These are phyloP conservation scores for Girardinus metallicus DNA, from an alignment of 2,797 vertebrate species.

Conservation along the genomic window DNA sequence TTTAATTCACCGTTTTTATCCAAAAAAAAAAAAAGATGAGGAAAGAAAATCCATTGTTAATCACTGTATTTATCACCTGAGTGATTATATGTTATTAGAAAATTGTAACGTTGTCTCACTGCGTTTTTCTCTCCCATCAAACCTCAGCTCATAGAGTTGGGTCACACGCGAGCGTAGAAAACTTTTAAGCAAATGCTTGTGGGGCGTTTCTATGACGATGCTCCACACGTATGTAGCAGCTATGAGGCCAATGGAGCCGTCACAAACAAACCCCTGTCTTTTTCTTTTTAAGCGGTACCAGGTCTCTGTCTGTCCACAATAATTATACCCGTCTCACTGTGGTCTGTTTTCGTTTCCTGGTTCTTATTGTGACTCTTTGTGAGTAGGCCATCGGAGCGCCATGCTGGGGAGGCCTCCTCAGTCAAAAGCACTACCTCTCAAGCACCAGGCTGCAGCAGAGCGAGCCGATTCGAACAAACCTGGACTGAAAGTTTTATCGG, in stretches of 20 bases:
- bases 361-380: slow-evolving; percentile 76
- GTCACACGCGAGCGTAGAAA: slow-evolving; percentile 39
- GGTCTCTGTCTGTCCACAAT: slow-evolving; percentile 58
- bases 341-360: slow-evolving; percentile 60
- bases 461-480: slow-evolving; percentile 30
- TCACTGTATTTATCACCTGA: slow-evolving; percentile 14
- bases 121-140: slow-evolving; percentile 22
- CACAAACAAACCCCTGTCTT: slow-evolving; percentile 17
- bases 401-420: slow-evolving; percentile 77
- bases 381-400: slow-evolving; percentile 73
- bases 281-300: slow-evolving; percentile 46
- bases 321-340: slow-evolving; percentile 66
- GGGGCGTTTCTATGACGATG: slow-evolving; percentile 33
- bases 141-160: slow-evolving; percentile 50
- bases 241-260: slow-evolving; percentile 8
- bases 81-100: slow-evolving; percentile 23
- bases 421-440: slow-evolving; percentile 76
- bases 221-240: slow-evolving; percentile 79
- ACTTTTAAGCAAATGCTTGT: slow-evolving; percentile 39
- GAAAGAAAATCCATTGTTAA: slow-evolving; percentile 20
- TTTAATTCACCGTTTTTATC: slow-evolving; percentile 20
- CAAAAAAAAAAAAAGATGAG: slow-evolving; percentile 26
- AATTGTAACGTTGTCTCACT: slow-evolving; percentile 27
- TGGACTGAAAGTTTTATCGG: slow-evolving; percentile 22
- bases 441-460: slow-evolving; percentile 47